phyloP scores from a whole-genome alignment of 2,797 vertebrate species.

The Graptemys geographica region DNA sequence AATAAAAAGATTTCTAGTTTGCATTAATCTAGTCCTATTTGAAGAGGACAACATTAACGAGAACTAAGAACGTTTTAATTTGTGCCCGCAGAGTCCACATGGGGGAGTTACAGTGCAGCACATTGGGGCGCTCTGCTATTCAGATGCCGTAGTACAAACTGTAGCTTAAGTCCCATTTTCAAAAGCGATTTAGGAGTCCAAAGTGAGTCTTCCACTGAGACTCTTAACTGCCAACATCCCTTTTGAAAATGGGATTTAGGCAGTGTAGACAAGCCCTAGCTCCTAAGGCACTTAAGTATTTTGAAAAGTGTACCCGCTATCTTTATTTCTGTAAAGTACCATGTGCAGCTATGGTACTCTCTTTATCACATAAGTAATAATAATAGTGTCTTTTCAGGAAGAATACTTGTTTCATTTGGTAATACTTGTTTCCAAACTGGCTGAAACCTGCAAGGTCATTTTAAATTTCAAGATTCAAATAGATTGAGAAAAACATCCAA shows the following conservation, averaged over 20 bases:
- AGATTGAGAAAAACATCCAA: not conserved
- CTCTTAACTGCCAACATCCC: too few species aligned
- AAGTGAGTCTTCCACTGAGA: too few species aligned
- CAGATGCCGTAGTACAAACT: not conserved
- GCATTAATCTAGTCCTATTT: not conserved
- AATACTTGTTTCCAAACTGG: not conserved
- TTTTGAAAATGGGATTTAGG: too few species aligned
- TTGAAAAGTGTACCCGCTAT: not conserved
- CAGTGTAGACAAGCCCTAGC: not conserved
- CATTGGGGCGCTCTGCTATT: not conserved
- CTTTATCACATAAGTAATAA: not conserved
- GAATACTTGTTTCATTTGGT: slow-evolving; percentile 20
- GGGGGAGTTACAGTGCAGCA: not conserved
- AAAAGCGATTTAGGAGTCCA: too few species aligned
- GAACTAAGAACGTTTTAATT: not conserved
- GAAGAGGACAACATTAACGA: too few species aligned
- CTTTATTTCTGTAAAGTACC: not conserved
- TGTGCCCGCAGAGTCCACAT: not conserved
- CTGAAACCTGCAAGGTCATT: not conserved
- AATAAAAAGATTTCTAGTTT: not conserved
- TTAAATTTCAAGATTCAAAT: not conserved
- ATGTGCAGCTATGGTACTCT: not conserved
- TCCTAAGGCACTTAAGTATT: not conserved
- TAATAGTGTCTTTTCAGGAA: not conserved
- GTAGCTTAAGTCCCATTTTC: too few species aligned